Base-by-base conservation (phyloP, 2,888 invertebrate species). In the Malachius bipustulatus region DNA sequence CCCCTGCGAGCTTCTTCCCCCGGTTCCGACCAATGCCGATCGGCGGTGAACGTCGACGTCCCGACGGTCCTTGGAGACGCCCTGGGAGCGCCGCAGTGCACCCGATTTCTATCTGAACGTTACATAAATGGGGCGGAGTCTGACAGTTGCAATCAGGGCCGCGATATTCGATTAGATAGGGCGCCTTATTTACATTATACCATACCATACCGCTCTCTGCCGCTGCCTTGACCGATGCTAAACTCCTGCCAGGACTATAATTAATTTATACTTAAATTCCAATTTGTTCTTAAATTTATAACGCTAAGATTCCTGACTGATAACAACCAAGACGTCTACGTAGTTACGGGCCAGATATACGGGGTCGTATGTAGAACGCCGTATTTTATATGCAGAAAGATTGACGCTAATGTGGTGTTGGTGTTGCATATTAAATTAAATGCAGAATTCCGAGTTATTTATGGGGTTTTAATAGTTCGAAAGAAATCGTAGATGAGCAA, bases 41-140 rank as follows among this genome's bases (percentile, higher is more conserved):
- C 6, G n/a, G n/a, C 24, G 6, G 6, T 8, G n/a, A 19, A 19
- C 24, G n/a, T 19, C n/a, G n/a, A n/a, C n/a, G n/a, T n/a, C n/a
- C n/a, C n/a, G n/a, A n/a, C n/a, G n/a, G n/a, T n/a, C n/a, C n/a
- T n/a, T n/a, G n/a, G 11, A 11, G 9, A 28, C 3, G 14, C 8
- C 12, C 13, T 4, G 14, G 15, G 8, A 30, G 39, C 38, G 35
- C 36, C 14, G 26, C 35, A 37, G 33, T 31, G 31, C 34, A 28
- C 35, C 26, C 35, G 46, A 47, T 48, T 40, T 34, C 37, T 44
- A 47, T 47, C 47, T 40, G 16, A 13, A 13, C 30, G 44, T 47
- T 49, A 51, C 52, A 53, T 46, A 50, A 51, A 51, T 51, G 49
- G 49, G 52, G 52, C 46, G 52, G 48, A 43, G 51, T 47, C 43